Base-by-base conservation (phyloP, 1,140 invertebrate genomes). In the Cherax destructor region DNA sequence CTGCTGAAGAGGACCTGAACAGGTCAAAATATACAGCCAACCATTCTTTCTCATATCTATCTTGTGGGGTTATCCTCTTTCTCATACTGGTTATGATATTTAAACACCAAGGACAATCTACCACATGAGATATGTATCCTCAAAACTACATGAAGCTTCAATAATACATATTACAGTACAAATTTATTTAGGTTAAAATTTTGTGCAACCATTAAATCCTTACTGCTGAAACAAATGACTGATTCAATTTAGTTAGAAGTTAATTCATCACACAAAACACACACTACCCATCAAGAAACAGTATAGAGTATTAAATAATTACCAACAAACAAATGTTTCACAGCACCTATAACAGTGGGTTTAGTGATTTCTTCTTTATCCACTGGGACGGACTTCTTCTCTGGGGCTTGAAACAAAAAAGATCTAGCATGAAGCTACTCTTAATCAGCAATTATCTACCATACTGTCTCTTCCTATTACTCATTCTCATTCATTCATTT, bases 381-480 rank as follows among this genome's bases (percentile, higher is more conserved):
- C 83, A 24, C 21, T n/a, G 61, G 83, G 65, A 69, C 72, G 11
- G 83, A 59, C 69, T 86, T 86, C 83, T 76, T 86, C 83, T 86
- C 83, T n/a, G 83, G 50, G 69, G 72, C 83, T 86, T 86, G 83
- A 76, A 86, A 86, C 49, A 72, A 85, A 49, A 85, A 61, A 85
- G 83, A 69, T 83, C 56, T 47, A 65, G n/a, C 56, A 69, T 83
- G 56, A 83, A 69, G 81, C 30, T 65, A 52, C 41, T 56, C 41
- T 69, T 18, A 69, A 0, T 83, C 24, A n/a, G 52, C 21, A 2
- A 79, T 16, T 50, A 16, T 50, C 11, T 30, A 56, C 30, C 30
- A 41, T 41, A 1, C 11, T 81, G 16, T 78, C 24, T 78, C 76
- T 78, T 24, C 41, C 76, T 50, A 16, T 24, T 4, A 52, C 10